phyloP scores from a whole-genome alignment of 1,140 invertebrate species.

The Atopsyche davidsoni region DNA sequence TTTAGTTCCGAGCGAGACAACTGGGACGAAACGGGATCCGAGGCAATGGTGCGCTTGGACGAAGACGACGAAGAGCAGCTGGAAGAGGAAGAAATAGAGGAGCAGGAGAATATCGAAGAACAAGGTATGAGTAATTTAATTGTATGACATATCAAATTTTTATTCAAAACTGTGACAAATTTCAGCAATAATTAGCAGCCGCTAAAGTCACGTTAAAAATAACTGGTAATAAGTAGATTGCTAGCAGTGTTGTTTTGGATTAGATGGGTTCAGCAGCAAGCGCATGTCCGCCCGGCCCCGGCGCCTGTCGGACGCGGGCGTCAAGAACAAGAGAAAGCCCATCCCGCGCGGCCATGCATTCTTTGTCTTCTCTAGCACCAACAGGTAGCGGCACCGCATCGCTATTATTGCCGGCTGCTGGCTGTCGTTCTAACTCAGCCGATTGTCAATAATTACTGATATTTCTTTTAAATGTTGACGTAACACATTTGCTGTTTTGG shows the following conservation, averaged over 20 bases:
- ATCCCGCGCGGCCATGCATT: slow-evolving; percentile 91
- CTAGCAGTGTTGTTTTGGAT: no score
- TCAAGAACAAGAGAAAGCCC: slow-evolving; percentile 81
- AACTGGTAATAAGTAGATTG: no score
- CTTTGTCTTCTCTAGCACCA: slow-evolving; percentile 92
- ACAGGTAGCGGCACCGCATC: slow-evolving; percentile 68
- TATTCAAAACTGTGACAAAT: neutral
- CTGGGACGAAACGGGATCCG: slow-evolving; percentile 64
- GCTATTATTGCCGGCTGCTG: no score
- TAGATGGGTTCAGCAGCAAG: no score
- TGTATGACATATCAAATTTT: neutral
- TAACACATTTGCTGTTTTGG: no score
- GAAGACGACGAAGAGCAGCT: slow-evolving; percentile 58
- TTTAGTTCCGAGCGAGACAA: slow-evolving; percentile 62
- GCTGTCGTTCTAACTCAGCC: no score
- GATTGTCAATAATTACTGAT: no score
- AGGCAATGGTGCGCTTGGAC: slow-evolving; percentile 60
- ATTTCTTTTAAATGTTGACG: no score
- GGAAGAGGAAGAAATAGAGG: slow-evolving; percentile 59
- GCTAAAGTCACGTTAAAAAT: no score
- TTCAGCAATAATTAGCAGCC: no score
- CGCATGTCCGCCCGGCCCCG: slow-evolving; percentile 71
- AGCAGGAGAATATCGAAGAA: slow-evolving; percentile 55
- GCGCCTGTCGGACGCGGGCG: slow-evolving; percentile 85
- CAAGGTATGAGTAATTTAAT: slow-evolving; percentile 21